A percentile compares a stretch with the other conserved stretches of the same genome.
phyloP scores from a whole-genome alignment of 2,797 vertebrate species.

The Menidia menidia region DNA sequence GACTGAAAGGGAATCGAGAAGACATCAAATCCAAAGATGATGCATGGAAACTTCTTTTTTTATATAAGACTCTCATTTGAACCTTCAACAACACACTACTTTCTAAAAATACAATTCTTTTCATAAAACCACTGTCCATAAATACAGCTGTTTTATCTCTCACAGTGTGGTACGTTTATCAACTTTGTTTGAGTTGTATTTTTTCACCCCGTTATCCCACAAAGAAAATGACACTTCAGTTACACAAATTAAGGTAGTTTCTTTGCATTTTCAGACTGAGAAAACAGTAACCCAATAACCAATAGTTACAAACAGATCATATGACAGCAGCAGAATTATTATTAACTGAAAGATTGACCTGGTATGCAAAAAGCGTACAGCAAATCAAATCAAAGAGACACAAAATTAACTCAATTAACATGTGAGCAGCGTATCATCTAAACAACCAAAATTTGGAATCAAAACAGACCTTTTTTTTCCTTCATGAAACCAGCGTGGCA shows the following conservation, averaged over 20 bases:
- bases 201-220: slow-evolving; percentile 3
- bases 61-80: slow-evolving; percentile 26
- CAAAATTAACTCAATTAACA: slow-evolving; percentile 37
- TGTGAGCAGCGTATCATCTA: slow-evolving; percentile 22
- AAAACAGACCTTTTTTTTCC: slow-evolving; percentile 15
- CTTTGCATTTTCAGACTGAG: slow-evolving; percentile 11
- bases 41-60: slow-evolving; percentile 47
- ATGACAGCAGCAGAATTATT: slow-evolving; percentile 57
- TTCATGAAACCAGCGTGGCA: slow-evolving; percentile 42
- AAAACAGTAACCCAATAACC: slow-evolving; percentile 30
- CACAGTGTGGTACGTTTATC: slow-evolving; percentile 32
- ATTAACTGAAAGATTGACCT: slow-evolving; percentile 7
- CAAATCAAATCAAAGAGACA: slow-evolving; percentile 23
- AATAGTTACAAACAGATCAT: slow-evolving; percentile 28
- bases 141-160: slow-evolving; percentile 39
- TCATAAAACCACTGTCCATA: slow-evolving; percentile 41
- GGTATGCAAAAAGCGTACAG: slow-evolving; percentile 25
- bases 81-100: slow-evolving; percentile 51
- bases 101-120: slow-evolving; percentile 48
- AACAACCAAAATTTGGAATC: slow-evolving; percentile 25
- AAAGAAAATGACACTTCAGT: background rate
- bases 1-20: slow-evolving; percentile 58
- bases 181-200: slow-evolving; percentile 6
- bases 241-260: slow-evolving; percentile 14
- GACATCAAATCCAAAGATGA: slow-evolving; percentile 57